Evolutionary conservation across 2,113 vertebrate genomes (phyloP), one percentile per base, ranked within the genome.

Genomic region (Alexandromys fortis): DNA sequence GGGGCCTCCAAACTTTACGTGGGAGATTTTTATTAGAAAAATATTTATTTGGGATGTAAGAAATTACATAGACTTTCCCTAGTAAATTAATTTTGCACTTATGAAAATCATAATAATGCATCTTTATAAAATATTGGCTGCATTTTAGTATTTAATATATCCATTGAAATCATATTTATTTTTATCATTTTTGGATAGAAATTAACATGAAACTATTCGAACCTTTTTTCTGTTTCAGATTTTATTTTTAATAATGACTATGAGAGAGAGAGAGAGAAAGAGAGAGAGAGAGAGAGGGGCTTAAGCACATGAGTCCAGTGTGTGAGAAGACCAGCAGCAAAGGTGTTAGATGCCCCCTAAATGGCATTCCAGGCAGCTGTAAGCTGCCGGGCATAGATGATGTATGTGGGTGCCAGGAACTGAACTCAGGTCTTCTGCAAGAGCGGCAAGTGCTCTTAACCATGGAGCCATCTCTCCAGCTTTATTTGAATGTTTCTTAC

Each of bases 151-250:
- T 70, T 89, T 81, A 65, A 10, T 13, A 75, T 26, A 9, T 83
- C 0, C 45, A 4, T 78, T 85, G 61, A 72, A 91, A 86, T 81
- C 52, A 72, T 45, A 45, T 11, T 28, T 45, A 1, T 63, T 89
- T 89, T 85, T 76, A 13, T 75, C 28, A 94, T 94, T 90, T 63
- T 93, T 61, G 45, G 2, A 42, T 63, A 91, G 96, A 49, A 87
- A 83, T 35, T 89, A 61, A 28, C 24, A 33, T 83, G 33, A 75
- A 75, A 89, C 26, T 65, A 13, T 77, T 77, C 47, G 16, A 94
- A 35, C 21, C 1, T 67, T 38, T 68, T 28, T 45, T 28, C 3
- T 28, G 47, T 52, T 58, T 49, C 21, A 68, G 11, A 52, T 45
- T 67, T 86, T 24, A 49, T n/a, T 87, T 86, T 87, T 87, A 49